Evolutionary conservation across 2,888 invertebrate genomes (phyloP).

Genomic region (Schizaphis graminum): DNA sequence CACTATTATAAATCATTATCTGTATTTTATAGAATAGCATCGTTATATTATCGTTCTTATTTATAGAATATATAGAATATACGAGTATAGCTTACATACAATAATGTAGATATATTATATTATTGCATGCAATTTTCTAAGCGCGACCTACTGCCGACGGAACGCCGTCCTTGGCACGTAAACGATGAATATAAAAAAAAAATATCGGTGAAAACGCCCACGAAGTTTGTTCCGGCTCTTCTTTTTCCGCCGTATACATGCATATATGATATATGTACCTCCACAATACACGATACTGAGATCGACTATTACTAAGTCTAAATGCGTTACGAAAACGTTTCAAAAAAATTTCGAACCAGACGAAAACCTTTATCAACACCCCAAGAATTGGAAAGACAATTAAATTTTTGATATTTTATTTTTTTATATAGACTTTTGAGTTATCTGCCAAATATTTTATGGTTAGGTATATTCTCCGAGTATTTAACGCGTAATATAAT

Average conservation of each 20-base stretch:
- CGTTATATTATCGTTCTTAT: background rate
- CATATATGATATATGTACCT: background rate
- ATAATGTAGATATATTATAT: background rate
- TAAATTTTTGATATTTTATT: background rate
- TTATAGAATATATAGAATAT: background rate
- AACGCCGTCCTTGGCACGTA: slow-evolving; percentile 6
- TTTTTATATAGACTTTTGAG: background rate
- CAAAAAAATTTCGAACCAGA: background rate
- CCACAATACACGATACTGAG: background rate
- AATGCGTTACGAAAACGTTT: background rate
- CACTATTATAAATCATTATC: background rate
- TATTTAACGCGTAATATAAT: background rate
- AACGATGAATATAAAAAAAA: background rate
- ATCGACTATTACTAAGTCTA: background rate
- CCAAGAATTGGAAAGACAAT: background rate
- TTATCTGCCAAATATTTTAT: background rate
- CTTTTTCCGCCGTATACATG: background rate
- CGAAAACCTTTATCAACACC: background rate
- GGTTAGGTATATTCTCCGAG: background rate
- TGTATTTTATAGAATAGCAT: background rate
- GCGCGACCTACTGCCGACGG: background rate
- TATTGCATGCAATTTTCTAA: background rate
- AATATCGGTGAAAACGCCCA: background rate
- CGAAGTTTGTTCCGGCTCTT: background rate
- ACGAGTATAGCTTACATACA: background rate